Base-by-base conservation (phyloP, 2,113 vertebrate genomes). In the Platanista minor region DNA sequence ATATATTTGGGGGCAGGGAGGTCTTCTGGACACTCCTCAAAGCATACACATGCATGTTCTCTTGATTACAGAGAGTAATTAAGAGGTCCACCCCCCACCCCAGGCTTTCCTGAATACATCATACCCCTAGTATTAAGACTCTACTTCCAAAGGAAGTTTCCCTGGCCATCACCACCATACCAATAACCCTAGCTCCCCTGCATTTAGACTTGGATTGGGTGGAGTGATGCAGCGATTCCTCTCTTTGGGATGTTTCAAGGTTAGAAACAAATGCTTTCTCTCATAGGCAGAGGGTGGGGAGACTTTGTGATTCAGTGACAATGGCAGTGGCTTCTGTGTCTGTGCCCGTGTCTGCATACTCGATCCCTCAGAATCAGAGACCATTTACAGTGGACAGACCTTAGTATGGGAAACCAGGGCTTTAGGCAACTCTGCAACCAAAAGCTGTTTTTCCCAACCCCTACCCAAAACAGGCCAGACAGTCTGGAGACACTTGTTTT, bases 401-500 rank as follows among this genome's bases (percentile, higher is more conserved):
- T 94, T 52, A 92, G 89, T 82, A 27, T 15, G 69, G 39, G 57
- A 69, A 97, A 94, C 86, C 67, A 80, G 86, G 83, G 91, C 95
- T 94, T 91, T 88, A 88, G 88, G n/a, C 83, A 83, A 59, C 69
- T 71, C 78, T 88, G 39, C 61, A 95, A 95, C 86, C 91, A 86
- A 95, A 97, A 88, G 77, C 46, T 46, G 8, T 59, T 96, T 96
- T 91, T 95, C 72, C 97, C 87, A 96, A 66, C 83, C 93, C 91
- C 85, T 94, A 80, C 75, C 89, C 87, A 67, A 86, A 96, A 90
- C 90, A 93, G 80, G 61, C 83, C 97, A 97, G 98, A 98, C 98
- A 97, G 98, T 83, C 95, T 95, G 97, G 98, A 98, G 97, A 97
- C 95, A 95, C 97, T 94, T 59, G 97, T 96, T 95, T 97, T 98